phyloP scores from a whole-genome alignment of 2,113 vertebrate species.

The Cryptomyrus ogoouensis region DNA sequence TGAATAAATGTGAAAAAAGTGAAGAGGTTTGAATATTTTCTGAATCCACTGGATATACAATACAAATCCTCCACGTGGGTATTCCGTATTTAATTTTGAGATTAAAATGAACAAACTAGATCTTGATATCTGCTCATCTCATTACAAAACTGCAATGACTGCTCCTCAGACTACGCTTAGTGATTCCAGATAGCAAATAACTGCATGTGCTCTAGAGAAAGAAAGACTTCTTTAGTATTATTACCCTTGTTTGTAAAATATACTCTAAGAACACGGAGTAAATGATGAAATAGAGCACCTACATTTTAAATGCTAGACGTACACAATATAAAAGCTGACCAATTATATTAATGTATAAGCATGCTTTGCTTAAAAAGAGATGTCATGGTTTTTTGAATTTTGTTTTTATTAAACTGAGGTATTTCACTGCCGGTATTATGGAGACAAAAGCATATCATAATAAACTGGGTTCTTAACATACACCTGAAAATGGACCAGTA shows the following conservation, averaged over 20 bases:
- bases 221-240: constrained; percentile 13
- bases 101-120: not conserved
- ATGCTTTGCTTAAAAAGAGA: not conserved
- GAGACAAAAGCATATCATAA: not conserved
- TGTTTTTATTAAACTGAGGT: not conserved
- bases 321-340: not conserved
- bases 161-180: constrained; percentile 26
- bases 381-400: not conserved
- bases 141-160: constrained; percentile 43
- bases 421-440: not conserved
- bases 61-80: not conserved
- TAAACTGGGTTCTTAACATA: not conserved
- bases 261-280: not conserved
- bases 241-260: not conserved
- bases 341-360: not conserved
- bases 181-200: not conserved
- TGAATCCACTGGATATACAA: not conserved
- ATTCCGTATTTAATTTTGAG: not conserved
- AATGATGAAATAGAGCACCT: not conserved
- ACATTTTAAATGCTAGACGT: not conserved
- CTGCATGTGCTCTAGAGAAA: constrained; percentile 1
- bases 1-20: not conserved
- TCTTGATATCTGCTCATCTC: constrained; percentile 19
- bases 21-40: not conserved
- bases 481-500: not conserved